Conservation (phyloP, 2,888 invertebrate species). For the Limnephilus auricula region DNA sequence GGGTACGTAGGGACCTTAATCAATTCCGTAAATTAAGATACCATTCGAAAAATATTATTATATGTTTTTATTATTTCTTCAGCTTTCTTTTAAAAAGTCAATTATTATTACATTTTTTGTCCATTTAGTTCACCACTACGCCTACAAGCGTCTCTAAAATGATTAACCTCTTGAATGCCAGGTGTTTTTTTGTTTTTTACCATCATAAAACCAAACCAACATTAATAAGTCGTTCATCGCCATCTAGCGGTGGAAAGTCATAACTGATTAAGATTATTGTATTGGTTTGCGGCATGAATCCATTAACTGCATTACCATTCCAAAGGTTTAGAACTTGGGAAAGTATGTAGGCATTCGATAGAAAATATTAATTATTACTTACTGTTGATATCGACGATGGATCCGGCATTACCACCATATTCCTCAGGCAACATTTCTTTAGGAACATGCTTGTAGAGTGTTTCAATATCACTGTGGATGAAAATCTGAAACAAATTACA, state of each 20-base stretch:
- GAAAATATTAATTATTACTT: constrained; percentile 67
- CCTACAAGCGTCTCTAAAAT: too few species aligned
- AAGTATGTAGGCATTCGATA: background rate
- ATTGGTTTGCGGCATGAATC: background rate
- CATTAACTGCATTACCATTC: background rate
- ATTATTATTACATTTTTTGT: too few species aligned
- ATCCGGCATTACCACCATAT: constrained; percentile 89
- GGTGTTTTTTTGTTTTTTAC: too few species aligned
- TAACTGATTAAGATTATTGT: background rate
- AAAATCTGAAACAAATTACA: constrained; percentile 77
- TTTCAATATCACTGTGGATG: constrained; percentile 86
- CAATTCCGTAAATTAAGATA: too few species aligned
- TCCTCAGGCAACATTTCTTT: constrained; percentile 89
- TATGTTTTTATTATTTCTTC: too few species aligned
- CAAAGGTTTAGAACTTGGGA: background rate
- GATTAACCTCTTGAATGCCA: too few species aligned
- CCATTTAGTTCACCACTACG: too few species aligned
- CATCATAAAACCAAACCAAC: background rate
- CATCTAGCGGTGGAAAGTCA: background rate
- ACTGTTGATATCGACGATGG: constrained; percentile 85
- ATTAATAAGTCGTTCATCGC: background rate
- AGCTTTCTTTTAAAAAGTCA: too few species aligned
- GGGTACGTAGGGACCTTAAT: too few species aligned
- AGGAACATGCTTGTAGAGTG: constrained; percentile 87
- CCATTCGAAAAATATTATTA: too few species aligned